phyloP scores from a whole-genome alignment of 2,113 vertebrate species.

The Carassius auratus region DNA sequence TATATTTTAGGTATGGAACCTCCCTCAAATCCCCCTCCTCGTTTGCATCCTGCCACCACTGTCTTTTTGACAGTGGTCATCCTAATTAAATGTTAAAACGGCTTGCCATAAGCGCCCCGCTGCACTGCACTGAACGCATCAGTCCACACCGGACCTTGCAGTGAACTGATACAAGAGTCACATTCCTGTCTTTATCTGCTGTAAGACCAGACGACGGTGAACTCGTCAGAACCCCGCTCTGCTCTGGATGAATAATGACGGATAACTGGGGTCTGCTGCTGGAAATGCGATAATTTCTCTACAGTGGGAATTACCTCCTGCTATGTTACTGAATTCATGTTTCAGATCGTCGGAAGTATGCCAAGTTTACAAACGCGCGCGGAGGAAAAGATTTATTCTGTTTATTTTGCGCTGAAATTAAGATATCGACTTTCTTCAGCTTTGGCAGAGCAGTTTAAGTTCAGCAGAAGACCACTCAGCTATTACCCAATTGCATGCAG shows the following conservation, averaged over 20 bases:
- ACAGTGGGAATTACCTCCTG: constrained; percentile 8
- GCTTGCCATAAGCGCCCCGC: constrained; percentile 36
- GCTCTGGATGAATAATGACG: constrained; percentile 38
- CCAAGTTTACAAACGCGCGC: constrained; percentile 16
- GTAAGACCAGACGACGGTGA: constrained; percentile 54
- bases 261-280: constrained; percentile 22
- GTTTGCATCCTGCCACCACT: too few relatives aligned
- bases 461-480: constrained; percentile 3
- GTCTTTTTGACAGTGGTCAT: too few relatives aligned
- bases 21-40: too few relatives aligned
- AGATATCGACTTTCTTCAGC: background rate
- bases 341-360: background rate
- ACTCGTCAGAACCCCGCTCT: constrained; percentile 19
- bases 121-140: constrained; percentile 58
- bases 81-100: too few relatives aligned
- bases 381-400: constrained; percentile 11
- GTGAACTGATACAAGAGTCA: constrained; percentile 34
- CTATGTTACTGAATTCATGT: background rate
- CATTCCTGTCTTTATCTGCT: constrained; percentile 58
- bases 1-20: too few relatives aligned
- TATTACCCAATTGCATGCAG: constrained; percentile 4
- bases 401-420: background rate
- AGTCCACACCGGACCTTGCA: background rate
- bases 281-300: constrained; percentile 29
- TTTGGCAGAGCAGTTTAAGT: background rate